Conservation (phyloP, 2,888 invertebrate species). For the Selenia dentaria region DNA sequence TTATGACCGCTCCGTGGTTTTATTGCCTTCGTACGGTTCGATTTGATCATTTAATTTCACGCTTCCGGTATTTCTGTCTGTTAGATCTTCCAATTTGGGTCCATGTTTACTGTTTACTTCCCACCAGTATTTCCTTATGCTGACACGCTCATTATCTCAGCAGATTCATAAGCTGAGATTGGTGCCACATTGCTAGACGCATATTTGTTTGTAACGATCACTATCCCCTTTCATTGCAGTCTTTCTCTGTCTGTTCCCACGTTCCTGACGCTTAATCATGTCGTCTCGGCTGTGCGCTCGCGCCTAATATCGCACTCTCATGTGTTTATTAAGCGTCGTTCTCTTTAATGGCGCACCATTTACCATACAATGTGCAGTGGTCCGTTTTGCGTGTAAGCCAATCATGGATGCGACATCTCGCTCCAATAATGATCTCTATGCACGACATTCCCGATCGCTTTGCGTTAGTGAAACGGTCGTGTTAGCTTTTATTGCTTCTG, state of each 20-base stretch:
- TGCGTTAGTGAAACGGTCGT: slow-evolving; percentile 22
- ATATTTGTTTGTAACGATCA: slow-evolving; percentile 48
- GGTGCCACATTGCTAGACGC: slow-evolving; percentile 34
- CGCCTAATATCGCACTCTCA: slow-evolving; percentile 78
- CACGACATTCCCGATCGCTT: slow-evolving; percentile 40
- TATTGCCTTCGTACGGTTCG: slow-evolving; percentile 53
- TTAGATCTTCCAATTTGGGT: slow-evolving; percentile 23
- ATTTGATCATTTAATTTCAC: slow-evolving; percentile 54
- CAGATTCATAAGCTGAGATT: slow-evolving; percentile 29
- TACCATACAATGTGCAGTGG: slow-evolving; percentile 75
- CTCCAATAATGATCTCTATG: slow-evolving; percentile 47
- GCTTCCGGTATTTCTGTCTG: slow-evolving; percentile 38
- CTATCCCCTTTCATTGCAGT: slow-evolving; percentile 57
- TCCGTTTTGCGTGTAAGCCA: slow-evolving; percentile 65
- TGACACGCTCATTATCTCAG: slow-evolving; percentile 22
- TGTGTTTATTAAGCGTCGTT: slow-evolving; percentile 81
- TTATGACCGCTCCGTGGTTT: slow-evolving; percentile 53
- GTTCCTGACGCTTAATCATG: slow-evolving; percentile 73
- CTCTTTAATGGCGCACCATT: slow-evolving; percentile 76
- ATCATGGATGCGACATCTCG: slow-evolving; percentile 58
- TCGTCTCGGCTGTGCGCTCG: slow-evolving; percentile 59
- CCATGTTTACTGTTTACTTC: slow-evolving; percentile 24
- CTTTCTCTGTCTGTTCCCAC: slow-evolving; percentile 72
- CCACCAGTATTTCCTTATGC: slow-evolving; percentile 29
- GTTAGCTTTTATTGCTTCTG: slow-evolving; percentile 25